Conservation (phyloP, 2,888 invertebrate species). For the Apodemia mormo region DNA sequence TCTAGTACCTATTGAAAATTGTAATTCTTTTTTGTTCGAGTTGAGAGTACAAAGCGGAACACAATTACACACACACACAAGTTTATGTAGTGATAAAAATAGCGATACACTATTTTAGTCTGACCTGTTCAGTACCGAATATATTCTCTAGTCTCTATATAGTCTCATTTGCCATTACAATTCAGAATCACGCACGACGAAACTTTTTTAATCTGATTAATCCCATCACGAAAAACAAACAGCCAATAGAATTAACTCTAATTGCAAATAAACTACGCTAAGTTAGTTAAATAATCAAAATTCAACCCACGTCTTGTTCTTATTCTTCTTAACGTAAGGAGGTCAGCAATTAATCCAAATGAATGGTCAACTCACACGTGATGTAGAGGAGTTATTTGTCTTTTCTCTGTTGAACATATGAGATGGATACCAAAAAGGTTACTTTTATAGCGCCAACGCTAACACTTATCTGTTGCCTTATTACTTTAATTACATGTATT, state of each 20-base stretch:
- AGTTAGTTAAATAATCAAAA: slow-evolving; percentile 31
- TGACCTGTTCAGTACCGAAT: background rate
- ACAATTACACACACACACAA: no score
- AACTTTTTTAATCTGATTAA: slow-evolving; percentile 37
- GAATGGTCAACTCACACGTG: slow-evolving; percentile 43
- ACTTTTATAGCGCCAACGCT: background rate
- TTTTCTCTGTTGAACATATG: slow-evolving; percentile 3
- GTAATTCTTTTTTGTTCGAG: no score
- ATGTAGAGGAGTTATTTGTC: slow-evolving; percentile 8
- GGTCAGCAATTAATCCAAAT: slow-evolving; percentile 69
- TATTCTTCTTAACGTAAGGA: slow-evolving; percentile 45
- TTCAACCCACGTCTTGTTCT: slow-evolving; percentile 32
- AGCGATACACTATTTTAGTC: background rate
- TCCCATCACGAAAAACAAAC: slow-evolving; percentile 32
- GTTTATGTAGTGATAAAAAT: no score
- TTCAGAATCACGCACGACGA: slow-evolving; percentile 3
- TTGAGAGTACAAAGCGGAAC: no score
- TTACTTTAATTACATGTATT: no score
- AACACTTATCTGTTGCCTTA: background rate
- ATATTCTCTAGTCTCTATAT: background rate
- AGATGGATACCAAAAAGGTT: slow-evolving; percentile 3
- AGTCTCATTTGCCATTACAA: slow-evolving; percentile 17
- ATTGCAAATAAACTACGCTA: slow-evolving; percentile 38
- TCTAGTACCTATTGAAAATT: no score
- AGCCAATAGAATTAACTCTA: slow-evolving; percentile 37